Base-by-base conservation (phyloP, 2,888 invertebrate genomes). In the Onchidella celtica region DNA sequence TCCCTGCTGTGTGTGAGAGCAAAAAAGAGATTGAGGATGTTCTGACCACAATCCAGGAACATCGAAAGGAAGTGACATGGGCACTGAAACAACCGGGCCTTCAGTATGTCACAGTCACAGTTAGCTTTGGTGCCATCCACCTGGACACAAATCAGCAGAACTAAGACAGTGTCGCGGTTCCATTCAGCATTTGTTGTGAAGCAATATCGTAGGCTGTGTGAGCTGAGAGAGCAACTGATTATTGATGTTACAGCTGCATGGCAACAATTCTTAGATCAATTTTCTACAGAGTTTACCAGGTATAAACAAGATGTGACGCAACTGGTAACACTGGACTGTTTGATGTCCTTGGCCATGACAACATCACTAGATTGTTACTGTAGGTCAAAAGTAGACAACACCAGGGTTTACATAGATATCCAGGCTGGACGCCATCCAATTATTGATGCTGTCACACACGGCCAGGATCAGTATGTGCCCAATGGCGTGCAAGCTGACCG, bases 101-200 rank as follows among this genome's bases (percentile, higher is more conserved):
- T 55, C 89, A 93, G 32, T 94, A 92, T 87, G 86, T 87, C 29
- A 90, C 92, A 29, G 93, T 94, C 0, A 84, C 85, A 89, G 38
- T 32, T 92, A 4, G 86, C 89, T 14, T 66, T 84, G 4, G 93
- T 93, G 2, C 94, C 94, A n/a, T 82, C 87, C 24, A 87, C 89
- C 72, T 94, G 94, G 94, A 86, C 87, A 3, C 92, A 92, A 86
- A 90, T 94, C 9, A 93, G 89, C 87, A 90, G 91, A 79, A 93
- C 93, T n/a, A 93, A 94, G 83, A 87, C 90, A 36, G 89, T 92
- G 40, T 89, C 91, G 40, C 87, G 94, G 24, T 94, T 92, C 81
- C 92, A 93, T 66, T 87, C 93, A 11, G 92, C 93, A 11, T 91
- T 91, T 83, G 90, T 93, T 55, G 89, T 90, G 6, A 85, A 86